A percentile compares a stretch with the other conserved stretches of the same genome.
Conservation (phyloP, 2,888 invertebrate genomes). For the Parelbella ahira region DNA sequence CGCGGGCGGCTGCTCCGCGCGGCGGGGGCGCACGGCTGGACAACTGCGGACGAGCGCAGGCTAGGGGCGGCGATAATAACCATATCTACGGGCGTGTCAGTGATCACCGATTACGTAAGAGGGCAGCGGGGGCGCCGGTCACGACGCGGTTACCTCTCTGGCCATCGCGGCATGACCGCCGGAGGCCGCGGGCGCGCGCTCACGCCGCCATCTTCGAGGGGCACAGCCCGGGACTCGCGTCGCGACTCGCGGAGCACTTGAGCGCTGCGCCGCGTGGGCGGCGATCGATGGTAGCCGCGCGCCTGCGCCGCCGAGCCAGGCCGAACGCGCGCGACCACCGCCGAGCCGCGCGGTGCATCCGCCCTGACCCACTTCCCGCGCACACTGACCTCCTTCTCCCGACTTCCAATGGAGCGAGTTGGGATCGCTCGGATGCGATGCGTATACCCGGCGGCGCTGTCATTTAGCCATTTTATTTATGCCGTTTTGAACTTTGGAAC, state of each 20-base stretch:
- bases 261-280: slow-evolving; percentile 55
- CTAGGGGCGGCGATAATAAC: slow-evolving; percentile 38
- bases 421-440: slow-evolving; percentile 35
- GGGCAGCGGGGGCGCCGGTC: slow-evolving; percentile 55
- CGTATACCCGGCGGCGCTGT: slow-evolving; percentile 30
- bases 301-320: slow-evolving; percentile 55
- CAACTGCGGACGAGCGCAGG: slow-evolving; percentile 28
- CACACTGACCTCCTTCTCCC: slow-evolving; percentile 50
- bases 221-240: slow-evolving; percentile 72
- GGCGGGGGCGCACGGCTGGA: slow-evolving; percentile 18
- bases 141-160: slow-evolving; percentile 82
- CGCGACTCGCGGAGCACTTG: slow-evolving; percentile 66
- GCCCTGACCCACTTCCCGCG: slow-evolving; percentile 73
- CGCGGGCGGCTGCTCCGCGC: slow-evolving; percentile 26
- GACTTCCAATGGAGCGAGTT: slow-evolving; percentile 39
- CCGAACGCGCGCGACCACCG: slow-evolving; percentile 44
- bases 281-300: slow-evolving; percentile 57
- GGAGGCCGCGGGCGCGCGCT: slow-evolving; percentile 81
- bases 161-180: slow-evolving; percentile 86
- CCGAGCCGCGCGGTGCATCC: slow-evolving; percentile 47
- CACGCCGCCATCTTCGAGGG: slow-evolving; percentile 76
- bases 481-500: slow-evolving; percentile 32
- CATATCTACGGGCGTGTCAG: slow-evolving; percentile 55
- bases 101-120: slow-evolving; percentile 55
- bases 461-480: slow-evolving; percentile 32